These are phyloP conservation scores for Leptinotarsa defecta DNA, from an alignment of 1,140 invertebrate genomes.

Conservation along the genomic window DNA sequence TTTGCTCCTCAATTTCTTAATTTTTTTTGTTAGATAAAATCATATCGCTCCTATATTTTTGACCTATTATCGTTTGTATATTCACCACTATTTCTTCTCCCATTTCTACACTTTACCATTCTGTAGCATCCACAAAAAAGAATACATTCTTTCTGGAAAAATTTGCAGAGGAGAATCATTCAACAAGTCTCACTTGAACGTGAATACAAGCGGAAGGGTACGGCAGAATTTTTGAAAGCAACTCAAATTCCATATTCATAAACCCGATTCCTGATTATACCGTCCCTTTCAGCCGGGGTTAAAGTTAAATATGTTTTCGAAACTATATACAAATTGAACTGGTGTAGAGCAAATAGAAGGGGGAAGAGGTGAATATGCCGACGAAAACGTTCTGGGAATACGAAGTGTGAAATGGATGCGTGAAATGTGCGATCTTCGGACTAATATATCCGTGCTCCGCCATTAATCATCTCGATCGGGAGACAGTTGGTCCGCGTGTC, in stretches of 20 bases:
- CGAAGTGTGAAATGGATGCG: conserved; percentile 36
- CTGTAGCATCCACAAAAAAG: no score
- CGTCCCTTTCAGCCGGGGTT: conserved; percentile 7
- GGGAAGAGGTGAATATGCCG: conserved; percentile 28
- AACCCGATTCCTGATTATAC: conserved; percentile 2
- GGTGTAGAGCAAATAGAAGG: conserved; percentile 19
- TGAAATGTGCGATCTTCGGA: conserved; percentile 25
- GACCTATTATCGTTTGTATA: no score
- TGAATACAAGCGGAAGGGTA: no score
- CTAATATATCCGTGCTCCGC: conserved; percentile 25
- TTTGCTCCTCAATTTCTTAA: no score
- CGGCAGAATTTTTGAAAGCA: no score
- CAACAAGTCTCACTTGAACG: no score
- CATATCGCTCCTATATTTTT: no score
- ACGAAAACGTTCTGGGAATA: conserved; percentile 34
- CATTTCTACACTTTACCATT: no score
- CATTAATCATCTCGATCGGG: conserved; percentile 27
- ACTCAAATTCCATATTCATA: conserved; percentile 1
- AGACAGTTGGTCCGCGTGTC: conserved; percentile 19
- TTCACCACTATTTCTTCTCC: no score
- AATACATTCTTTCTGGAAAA: no score
- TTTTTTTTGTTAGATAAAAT: no score
- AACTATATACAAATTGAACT: conserved; percentile 20
- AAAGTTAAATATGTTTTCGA: conserved; percentile 18
- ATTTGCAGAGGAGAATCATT: no score